Percentiles rank a stretch among this genome's conserved stretches.
Conservation (phyloP, 2,888 invertebrate genomes). For the Agrotis segetum region DNA sequence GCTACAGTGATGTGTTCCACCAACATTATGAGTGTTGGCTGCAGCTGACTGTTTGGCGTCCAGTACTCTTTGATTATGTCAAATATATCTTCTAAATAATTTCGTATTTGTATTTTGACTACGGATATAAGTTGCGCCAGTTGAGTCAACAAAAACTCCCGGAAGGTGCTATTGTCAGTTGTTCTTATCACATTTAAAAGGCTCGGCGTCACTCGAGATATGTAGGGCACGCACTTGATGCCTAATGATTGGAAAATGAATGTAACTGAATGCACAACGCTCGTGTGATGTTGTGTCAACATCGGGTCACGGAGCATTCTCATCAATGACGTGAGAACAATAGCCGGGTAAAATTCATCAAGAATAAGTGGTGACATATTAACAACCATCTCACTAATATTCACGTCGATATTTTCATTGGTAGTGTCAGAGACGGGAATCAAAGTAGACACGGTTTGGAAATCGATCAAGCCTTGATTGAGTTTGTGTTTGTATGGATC, state of each 20-base stretch:
- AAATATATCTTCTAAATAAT: conserved; percentile 98
- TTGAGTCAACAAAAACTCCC: conserved; percentile 98
- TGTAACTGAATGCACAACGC: conserved; percentile 98
- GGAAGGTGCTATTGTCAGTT: conserved; percentile 94
- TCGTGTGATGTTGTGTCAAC: conserved; percentile 97
- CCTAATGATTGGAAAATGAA: conserved; percentile 99
- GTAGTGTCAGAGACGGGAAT: conserved; percentile 94
- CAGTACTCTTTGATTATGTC: conserved; percentile 98
- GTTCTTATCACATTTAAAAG: conserved; percentile 97
- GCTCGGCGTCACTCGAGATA: conserved; percentile 97
- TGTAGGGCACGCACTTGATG: conserved; percentile 97
- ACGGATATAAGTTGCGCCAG: conserved; percentile 98
- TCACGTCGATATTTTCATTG: conserved; percentile 90
- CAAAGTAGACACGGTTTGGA: conserved; percentile 95
- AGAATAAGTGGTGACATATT: conserved; percentile 96
- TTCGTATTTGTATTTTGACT: conserved; percentile 98
- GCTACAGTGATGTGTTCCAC: conserved; percentile 98
- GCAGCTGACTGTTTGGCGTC: conserved; percentile 96
- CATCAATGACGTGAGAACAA: conserved; percentile 98
- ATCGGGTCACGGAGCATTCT: conserved; percentile 98
- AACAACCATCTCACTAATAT: conserved; percentile 98
- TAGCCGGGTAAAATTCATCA: conserved; percentile 99
- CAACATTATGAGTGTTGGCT: conserved; percentile 96
- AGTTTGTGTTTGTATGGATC: conserved; percentile 99
- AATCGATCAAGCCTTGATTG: conserved; percentile 97